Conservation (phyloP, 2,888 invertebrate species). For the Balanococcus diminutus region DNA sequence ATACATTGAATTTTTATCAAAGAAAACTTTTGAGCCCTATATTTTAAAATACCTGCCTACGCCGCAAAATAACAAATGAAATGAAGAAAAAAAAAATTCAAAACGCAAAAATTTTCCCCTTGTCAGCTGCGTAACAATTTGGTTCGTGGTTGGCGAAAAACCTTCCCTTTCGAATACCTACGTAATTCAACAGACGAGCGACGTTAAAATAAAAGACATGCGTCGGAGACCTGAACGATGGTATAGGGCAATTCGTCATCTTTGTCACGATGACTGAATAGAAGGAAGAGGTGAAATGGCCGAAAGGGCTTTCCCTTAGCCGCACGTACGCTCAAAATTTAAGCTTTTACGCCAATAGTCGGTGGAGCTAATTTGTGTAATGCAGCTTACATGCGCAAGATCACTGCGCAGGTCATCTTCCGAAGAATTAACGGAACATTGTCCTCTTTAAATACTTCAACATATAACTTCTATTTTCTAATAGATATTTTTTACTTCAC, state of each 20-base stretch:
- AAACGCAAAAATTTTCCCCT: too few relatives aligned
- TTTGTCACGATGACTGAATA: too few relatives aligned
- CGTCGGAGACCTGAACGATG: neutral
- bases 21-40: too few relatives aligned
- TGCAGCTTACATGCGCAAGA: conserved; percentile 31
- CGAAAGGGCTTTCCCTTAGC: neutral
- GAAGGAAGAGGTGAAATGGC: neutral
- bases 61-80: too few relatives aligned
- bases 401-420: conserved; percentile 37
- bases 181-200: neutral
- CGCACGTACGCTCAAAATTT: neutral
- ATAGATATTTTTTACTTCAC: conserved; percentile 51
- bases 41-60: too few relatives aligned
- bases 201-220: too few relatives aligned
- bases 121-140: too few relatives aligned
- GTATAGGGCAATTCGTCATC: neutral
- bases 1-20: too few relatives aligned
- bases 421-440: conserved; percentile 54
- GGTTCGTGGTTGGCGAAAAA: too few relatives aligned
- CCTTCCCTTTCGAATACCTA: neutral
- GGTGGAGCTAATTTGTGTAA: neutral
- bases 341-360: conserved; percentile 28
- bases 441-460: conserved; percentile 55
- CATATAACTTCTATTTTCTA: conserved; percentile 54
- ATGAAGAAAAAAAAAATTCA: too few relatives aligned